phyloP scores from a whole-genome alignment of 2,888 invertebrate genomes.

The Halictus quadricinctus region DNA sequence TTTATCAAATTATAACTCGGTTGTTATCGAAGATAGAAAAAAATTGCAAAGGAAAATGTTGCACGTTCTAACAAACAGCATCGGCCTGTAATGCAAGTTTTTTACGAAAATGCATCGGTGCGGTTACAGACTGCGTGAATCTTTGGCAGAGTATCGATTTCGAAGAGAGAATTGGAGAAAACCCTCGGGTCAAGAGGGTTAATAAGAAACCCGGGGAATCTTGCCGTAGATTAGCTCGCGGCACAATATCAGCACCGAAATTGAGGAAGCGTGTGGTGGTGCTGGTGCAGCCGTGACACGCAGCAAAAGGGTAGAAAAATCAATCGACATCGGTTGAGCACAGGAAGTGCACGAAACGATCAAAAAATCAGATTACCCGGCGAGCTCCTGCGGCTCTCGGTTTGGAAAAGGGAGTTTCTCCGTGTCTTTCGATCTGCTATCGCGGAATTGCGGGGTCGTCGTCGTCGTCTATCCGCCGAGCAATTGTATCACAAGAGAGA shows the following conservation, averaged over 20 bases:
- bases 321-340: neutral
- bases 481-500: neutral
- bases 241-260: neutral
- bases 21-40: neutral
- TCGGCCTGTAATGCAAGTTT: no score
- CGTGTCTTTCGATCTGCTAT: neutral
- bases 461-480: neutral
- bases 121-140: neutral
- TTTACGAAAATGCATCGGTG: neutral
- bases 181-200: neutral
- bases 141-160: neutral
- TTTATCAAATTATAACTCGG: neutral
- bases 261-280: neutral
- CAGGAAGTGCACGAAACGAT: neutral
- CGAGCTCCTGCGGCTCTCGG: neutral
- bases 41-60: no score
- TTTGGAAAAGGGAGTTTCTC: neutral
- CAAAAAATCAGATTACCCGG: conserved; percentile 2
- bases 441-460: neutral
- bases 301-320: conserved; percentile 4
- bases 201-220: neutral
- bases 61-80: no score
- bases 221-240: neutral
- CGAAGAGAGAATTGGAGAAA: no score
- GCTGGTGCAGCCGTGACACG: neutral